Evolutionary conservation across 2,888 invertebrate genomes (phyloP).

Genomic region (Pristionchus maxplancki): DNA sequence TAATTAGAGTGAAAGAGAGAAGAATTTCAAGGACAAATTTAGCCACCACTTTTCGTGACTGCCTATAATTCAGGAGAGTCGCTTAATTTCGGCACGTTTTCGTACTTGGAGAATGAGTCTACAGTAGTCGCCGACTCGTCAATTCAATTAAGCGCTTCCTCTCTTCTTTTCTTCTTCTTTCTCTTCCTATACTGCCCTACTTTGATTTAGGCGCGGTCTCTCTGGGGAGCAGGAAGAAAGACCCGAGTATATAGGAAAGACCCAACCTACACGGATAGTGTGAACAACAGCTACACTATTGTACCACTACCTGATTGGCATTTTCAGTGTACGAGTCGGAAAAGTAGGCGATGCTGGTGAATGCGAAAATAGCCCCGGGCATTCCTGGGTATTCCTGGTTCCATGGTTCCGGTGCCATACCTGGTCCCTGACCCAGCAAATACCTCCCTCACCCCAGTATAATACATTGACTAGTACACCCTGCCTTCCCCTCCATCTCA

Average conservation of each 20-base stretch:
- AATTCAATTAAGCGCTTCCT: slow-evolving; percentile 27
- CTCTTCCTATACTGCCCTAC: slow-evolving; percentile 34
- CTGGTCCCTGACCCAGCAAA: slow-evolving; percentile 1
- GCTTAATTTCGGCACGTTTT: neutral
- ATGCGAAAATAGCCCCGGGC: neutral
- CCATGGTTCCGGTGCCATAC: neutral
- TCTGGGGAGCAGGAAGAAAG: neutral
- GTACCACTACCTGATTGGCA: too few relatives aligned
- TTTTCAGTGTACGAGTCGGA: too few relatives aligned
- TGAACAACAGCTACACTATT: too few relatives aligned
- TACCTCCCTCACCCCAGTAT: neutral
- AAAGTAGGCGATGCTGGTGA: neutral
- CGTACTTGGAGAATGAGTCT: neutral
- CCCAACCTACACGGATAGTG: neutral
- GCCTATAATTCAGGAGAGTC: slow-evolving; percentile 19
- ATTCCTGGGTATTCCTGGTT: neutral
- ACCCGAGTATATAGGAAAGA: neutral
- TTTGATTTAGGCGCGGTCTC: slow-evolving; percentile 22
- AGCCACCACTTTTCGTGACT: slow-evolving; percentile 35
- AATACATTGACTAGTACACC: too few relatives aligned
- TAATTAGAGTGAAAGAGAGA: slow-evolving; percentile 18
- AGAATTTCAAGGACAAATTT: neutral
- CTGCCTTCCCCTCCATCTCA: neutral
- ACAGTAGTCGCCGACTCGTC: slow-evolving; percentile 29
- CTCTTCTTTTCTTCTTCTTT: slow-evolving; percentile 19